Percentiles rank a stretch among this genome's conserved stretches.
Conservation (phyloP, 2,113 vertebrate genomes). For the Varanus salvator region DNA sequence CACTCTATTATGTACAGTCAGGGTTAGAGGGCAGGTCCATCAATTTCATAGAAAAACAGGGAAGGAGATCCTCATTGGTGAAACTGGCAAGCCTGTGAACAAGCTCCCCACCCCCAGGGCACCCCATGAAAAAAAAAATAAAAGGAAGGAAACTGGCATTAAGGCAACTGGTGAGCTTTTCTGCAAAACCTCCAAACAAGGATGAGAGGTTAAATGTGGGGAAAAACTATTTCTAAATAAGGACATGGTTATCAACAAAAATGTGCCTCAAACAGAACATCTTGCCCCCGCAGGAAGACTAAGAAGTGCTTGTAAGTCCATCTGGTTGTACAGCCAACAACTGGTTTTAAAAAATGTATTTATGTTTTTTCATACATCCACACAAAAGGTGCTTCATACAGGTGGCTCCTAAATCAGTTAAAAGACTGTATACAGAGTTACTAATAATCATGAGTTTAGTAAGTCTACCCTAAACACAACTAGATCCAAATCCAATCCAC, state of each 20-base stretch:
- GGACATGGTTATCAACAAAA: not conserved
- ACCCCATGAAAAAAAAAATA: no score
- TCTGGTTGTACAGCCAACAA: not conserved
- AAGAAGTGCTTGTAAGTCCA: not conserved
- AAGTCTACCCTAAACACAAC: no score
- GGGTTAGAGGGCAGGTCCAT: no score
- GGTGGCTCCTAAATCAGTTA: no score
- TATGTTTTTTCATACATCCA: not conserved
- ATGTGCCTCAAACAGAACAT: not conserved
- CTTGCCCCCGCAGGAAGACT: no score
- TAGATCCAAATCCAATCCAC: no score
- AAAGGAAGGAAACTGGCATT: not conserved
- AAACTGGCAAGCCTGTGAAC: not conserved
- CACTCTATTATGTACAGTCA: no score
- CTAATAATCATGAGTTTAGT: no score
- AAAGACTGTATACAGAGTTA: no score
- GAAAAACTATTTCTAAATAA: not conserved
- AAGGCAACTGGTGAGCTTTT: not conserved
- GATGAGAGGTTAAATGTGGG: not conserved
- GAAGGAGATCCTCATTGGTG: not conserved
- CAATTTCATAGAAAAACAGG: no score
- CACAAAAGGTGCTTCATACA: not conserved
- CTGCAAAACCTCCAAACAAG: not conserved
- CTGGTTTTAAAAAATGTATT: not conserved
- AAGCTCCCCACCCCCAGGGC: not conserved